Evolutionary conservation across 2,888 invertebrate genomes (phyloP).

Genomic region (Ganaspis brasiliensis): DNA sequence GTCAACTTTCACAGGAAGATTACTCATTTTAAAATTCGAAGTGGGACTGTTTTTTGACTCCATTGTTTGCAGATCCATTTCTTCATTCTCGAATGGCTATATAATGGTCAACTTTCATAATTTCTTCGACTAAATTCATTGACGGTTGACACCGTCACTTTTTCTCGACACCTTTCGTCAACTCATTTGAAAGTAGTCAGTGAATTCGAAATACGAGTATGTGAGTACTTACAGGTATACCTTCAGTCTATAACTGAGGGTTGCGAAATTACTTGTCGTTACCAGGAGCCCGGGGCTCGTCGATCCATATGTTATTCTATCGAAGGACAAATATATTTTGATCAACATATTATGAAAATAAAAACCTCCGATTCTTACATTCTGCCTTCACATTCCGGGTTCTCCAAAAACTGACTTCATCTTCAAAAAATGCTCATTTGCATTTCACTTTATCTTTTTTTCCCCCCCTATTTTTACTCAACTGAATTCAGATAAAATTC

Average conservation of each 20-base stretch:
- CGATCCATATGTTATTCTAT: constrained; percentile 35
- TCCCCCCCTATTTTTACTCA: constrained; percentile 4
- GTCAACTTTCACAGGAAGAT: constrained; percentile 20
- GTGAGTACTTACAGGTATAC: not conserved
- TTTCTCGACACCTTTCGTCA: constrained; percentile 21
- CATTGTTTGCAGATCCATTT: constrained; percentile 26
- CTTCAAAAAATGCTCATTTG: constrained; percentile 1
- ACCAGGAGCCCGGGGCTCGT: constrained; percentile 20
- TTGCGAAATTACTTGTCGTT: constrained; percentile 8
- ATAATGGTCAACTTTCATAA: constrained; percentile 33
- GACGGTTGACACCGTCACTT: constrained; percentile 11
- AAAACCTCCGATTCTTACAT: not conserved
- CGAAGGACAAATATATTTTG: constrained; percentile 29
- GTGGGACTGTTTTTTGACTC: not conserved
- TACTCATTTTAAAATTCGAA: constrained; percentile 27
- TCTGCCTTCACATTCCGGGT: constrained; percentile 1
- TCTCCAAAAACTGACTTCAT: constrained; percentile 5
- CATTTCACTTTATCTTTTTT: not conserved
- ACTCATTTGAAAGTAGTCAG: constrained; percentile 14
- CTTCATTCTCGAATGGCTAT: not conserved
- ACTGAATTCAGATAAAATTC: not conserved
- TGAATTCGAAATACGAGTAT: constrained; percentile 26
- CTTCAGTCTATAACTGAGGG: constrained; percentile 23
- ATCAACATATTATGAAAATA: constrained; percentile 7
- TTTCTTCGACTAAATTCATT: constrained; percentile 17